These are phyloP conservation scores for Stigmatopora argus DNA, from an alignment of 2,113 vertebrate species.

Conservation along the genomic window DNA sequence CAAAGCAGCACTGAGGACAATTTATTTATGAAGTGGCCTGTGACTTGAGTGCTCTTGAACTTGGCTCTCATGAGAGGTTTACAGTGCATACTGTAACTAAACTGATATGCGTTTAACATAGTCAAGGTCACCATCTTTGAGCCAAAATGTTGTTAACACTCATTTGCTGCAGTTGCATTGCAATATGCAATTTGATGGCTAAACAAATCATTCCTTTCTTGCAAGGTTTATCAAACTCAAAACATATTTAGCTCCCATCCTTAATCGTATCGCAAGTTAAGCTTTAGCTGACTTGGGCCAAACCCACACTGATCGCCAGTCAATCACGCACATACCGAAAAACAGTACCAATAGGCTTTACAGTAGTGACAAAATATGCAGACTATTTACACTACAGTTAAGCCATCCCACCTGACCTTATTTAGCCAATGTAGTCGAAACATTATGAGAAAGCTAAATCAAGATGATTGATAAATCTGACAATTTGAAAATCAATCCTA, in stretches of 20 bases:
- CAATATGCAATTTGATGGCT: background rate
- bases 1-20: slow-evolving; percentile 37
- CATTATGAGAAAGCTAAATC: no score
- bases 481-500: background rate
- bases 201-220: background rate
- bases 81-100: slow-evolving; percentile 27
- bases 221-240: background rate
- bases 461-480: no score
- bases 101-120: slow-evolving; percentile 37
- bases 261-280: background rate
- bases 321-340: background rate
- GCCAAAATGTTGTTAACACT: background rate
- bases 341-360: background rate
- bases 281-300: background rate
- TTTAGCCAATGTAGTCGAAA: no score
- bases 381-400: no score
- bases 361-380: no score
- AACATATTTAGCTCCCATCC: background rate
- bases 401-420: no score
- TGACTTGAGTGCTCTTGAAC: slow-evolving; percentile 43
- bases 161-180: background rate
- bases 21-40: slow-evolving; percentile 57
- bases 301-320: background rate
- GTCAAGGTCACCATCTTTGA: slow-evolving; percentile 19
- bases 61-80: slow-evolving; percentile 40